Percentiles rank a stretch among this genome's conserved stretches.
phyloP scores from a whole-genome alignment of 92 coral and sea anemone genomes.

The Epizoanthus illoricatus region DNA sequence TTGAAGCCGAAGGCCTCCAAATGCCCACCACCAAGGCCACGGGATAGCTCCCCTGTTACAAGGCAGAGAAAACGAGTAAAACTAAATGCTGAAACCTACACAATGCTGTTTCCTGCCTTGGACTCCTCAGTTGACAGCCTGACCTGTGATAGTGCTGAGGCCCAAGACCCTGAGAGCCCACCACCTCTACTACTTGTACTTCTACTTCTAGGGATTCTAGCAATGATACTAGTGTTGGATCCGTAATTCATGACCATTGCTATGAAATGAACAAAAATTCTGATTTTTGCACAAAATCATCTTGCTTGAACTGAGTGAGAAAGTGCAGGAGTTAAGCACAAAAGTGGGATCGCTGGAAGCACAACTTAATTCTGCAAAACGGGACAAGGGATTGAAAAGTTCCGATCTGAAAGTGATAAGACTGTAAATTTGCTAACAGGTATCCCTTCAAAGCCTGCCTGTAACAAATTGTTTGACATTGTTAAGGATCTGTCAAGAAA shows the following conservation, averaged over 20 bases:
- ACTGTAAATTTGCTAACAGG: constrained; percentile 52
- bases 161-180: constrained; percentile 40
- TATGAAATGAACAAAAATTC: constrained; percentile 51
- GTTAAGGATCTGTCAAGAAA: constrained; percentile 46
- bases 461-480: constrained; percentile 50
- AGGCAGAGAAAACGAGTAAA: constrained; percentile 20
- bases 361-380: constrained; percentile 41
- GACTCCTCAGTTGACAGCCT: neutral
- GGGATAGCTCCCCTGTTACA: constrained; percentile 24
- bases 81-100: neutral
- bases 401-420: constrained; percentile 49
- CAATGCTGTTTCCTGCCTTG: constrained; percentile 22
- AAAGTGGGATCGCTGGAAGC: constrained; percentile 44
- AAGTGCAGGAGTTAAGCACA: constrained; percentile 46
- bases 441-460: constrained; percentile 57
- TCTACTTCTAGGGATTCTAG: constrained; percentile 6
- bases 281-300: constrained; percentile 43
- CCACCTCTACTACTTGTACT: constrained; percentile 26
- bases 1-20: neutral
- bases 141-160: constrained; percentile 1
- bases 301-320: constrained; percentile 55
- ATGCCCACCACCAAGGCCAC: constrained; percentile 23
- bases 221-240: constrained; percentile 11
- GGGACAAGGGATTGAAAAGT: constrained; percentile 45
- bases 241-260: constrained; percentile 44